Conservation (phyloP, 2,888 invertebrate species). For the Drosophila neotestacea region DNA sequence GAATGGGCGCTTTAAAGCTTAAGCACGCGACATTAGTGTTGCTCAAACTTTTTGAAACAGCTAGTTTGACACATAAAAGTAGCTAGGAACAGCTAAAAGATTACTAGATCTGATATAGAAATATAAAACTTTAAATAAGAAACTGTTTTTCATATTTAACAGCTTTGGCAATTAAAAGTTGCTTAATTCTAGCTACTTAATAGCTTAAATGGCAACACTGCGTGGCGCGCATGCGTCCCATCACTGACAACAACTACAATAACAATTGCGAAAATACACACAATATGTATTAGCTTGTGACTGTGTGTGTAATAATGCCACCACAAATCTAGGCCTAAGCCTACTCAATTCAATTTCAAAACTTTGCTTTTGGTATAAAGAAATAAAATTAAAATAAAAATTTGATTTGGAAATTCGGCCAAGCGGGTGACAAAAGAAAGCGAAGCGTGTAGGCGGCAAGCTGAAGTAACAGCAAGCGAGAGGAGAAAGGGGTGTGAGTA, state of each 20-base stretch:
- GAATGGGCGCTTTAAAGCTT: constrained; percentile 22
- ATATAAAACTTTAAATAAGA: no score
- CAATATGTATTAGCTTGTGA: constrained; percentile 26
- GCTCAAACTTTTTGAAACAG: no score
- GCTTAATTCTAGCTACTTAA: no score
- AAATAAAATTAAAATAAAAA: constrained; percentile 23
- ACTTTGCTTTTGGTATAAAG: constrained; percentile 18
- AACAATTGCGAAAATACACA: constrained; percentile 60
- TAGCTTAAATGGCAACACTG: no score
- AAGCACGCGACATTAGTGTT: neutral
- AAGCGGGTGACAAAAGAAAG: constrained; percentile 67
- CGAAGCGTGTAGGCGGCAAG: constrained; percentile 40
- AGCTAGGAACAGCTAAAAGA: no score
- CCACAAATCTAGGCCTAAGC: constrained; percentile 49
- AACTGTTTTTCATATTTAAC: no score
- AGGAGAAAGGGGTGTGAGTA: neutral
- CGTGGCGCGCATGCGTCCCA: constrained; percentile 23
- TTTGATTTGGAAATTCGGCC: constrained; percentile 58
- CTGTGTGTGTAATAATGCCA: constrained; percentile 53
- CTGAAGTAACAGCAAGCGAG: neutral
- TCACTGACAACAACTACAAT: constrained; percentile 16
- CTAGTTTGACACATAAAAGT: no score
- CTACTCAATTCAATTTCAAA: constrained; percentile 65
- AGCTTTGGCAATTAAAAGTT: no score
- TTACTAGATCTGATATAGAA: no score